phyloP scores from a whole-genome alignment of 2,888 invertebrate genomes.

The Phragmatobia fuliginosa region DNA sequence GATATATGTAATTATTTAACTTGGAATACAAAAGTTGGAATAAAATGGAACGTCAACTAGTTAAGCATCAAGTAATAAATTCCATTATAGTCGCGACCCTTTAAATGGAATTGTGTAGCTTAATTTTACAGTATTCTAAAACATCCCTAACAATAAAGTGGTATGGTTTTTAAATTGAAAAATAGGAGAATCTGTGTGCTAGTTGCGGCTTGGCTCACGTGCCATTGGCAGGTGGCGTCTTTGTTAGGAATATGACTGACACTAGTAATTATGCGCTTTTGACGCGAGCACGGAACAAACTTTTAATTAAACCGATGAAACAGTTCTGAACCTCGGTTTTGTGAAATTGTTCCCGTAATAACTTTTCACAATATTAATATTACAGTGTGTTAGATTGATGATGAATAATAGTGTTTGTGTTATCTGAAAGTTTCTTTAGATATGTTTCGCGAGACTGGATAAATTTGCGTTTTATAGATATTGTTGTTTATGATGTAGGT shows the following conservation, averaged over 20 bases:
- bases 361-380: slow-evolving; percentile 40
- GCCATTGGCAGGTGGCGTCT: background rate
- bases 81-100: no score
- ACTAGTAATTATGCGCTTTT: slow-evolving; percentile 59
- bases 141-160: no score
- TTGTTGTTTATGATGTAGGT: background rate
- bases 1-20: no score
- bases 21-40: no score
- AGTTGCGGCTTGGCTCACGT: background rate
- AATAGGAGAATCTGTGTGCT: background rate
- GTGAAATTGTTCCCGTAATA: slow-evolving; percentile 46
- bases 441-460: background rate
- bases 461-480: background rate
- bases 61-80: no score
- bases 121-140: no score
- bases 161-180: background rate
- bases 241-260: slow-evolving; percentile 53
- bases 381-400: slow-evolving; percentile 28
- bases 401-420: slow-evolving; percentile 12
- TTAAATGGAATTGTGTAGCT: no score
- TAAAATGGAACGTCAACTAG: no score
- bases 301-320: slow-evolving; percentile 73
- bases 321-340: slow-evolving; percentile 54
- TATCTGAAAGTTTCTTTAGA: background rate
- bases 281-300: slow-evolving; percentile 48